Evolutionary conservation across 2,113 vertebrate genomes (phyloP).

Genomic region (Leptobrachium leishanense): DNA sequence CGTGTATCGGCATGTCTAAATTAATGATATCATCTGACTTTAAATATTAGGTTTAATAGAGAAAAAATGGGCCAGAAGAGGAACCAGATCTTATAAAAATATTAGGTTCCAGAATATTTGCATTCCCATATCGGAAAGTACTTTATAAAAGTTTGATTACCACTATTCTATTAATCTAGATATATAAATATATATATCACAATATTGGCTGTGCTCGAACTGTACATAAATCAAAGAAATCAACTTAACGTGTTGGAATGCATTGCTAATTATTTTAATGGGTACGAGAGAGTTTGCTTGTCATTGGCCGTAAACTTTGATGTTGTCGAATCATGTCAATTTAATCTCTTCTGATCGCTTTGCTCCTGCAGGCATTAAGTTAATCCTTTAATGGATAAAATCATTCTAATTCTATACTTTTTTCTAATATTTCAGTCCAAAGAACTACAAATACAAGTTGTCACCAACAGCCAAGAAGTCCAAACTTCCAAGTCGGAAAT

Average conservation of each 20-base stretch:
- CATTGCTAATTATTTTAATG: background rate
- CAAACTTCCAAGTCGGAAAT: constrained; percentile 45
- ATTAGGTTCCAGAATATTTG: too few species aligned
- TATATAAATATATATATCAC: too few species aligned
- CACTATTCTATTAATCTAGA: too few species aligned
- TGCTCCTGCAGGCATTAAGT: background rate
- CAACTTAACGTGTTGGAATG: background rate
- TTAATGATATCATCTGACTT: too few species aligned
- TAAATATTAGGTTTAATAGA: too few species aligned
- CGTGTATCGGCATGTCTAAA: too few species aligned
- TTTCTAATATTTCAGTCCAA: constrained; percentile 32
- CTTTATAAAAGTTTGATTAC: too few species aligned
- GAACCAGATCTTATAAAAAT: too few species aligned
- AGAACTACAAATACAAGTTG: constrained; percentile 48
- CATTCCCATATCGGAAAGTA: too few species aligned
- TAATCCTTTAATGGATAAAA: background rate
- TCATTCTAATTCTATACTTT: background rate
- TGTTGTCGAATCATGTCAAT: background rate
- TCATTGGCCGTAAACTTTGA: background rate
- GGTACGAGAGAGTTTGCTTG: background rate
- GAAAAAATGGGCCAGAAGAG: too few species aligned
- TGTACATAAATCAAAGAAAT: too few species aligned
- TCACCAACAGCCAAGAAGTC: constrained; percentile 17
- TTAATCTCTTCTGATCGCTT: background rate
- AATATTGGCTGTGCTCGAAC: too few species aligned